Evolutionary conservation across 2,113 vertebrate genomes (phyloP).

Genomic region (Herpetotheres cachinnans): DNA sequence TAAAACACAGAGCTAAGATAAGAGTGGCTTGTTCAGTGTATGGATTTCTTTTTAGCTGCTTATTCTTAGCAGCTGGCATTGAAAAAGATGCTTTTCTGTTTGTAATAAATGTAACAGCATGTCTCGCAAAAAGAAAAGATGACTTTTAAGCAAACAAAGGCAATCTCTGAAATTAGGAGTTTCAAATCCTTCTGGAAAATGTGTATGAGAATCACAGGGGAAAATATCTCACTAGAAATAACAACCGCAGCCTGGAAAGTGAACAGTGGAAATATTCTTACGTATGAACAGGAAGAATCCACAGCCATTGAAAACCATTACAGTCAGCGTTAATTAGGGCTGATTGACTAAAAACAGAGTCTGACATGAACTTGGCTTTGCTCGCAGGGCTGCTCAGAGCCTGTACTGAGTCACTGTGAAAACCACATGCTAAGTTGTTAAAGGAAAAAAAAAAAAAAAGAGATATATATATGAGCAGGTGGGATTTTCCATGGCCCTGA

Average conservation of each 20-base stretch:
- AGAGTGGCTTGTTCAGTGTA: not conserved
- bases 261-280: not conserved
- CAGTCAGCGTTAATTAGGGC: not conserved
- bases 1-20: not conserved
- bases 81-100: not conserved
- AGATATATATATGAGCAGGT: not conserved
- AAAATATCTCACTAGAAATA: not conserved
- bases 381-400: not conserved
- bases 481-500: not conserved
- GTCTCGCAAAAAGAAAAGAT: conserved; percentile 10
- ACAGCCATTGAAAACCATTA: not conserved
- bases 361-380: not conserved
- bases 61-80: not conserved
- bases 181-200: conserved; percentile 38
- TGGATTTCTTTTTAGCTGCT: not conserved
- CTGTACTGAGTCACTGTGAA: not conserved
- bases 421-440: not conserved
- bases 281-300: not conserved
- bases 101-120: not conserved
- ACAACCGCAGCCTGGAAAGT: not conserved
- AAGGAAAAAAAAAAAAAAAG: not conserved
- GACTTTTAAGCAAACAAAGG: not conserved
- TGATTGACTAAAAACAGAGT: conserved; percentile 8
- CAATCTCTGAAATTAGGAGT: not conserved
- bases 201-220: not conserved